Evolutionary conservation across 2,113 vertebrate species (phyloP).

Genomic region (Symphodus melops): DNA sequence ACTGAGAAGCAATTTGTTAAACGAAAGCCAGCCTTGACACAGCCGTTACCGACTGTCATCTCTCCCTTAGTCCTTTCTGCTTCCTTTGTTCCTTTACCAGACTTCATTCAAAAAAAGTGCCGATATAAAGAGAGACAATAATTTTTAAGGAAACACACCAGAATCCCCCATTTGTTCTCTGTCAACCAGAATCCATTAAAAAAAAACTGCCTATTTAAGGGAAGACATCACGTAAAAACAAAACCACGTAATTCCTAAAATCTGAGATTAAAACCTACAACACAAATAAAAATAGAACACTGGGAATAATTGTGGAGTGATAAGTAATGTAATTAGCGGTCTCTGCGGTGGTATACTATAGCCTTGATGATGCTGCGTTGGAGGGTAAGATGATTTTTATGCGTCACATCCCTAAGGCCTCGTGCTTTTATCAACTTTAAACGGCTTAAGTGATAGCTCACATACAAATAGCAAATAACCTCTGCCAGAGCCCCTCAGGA

Average conservation of each 20-base stretch:
- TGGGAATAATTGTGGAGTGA: constrained; percentile 29
- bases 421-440: constrained; percentile 62
- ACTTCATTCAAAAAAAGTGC: constrained; percentile 26
- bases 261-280: background rate
- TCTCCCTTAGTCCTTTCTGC: constrained; percentile 14
- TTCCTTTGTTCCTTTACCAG: constrained; percentile 27
- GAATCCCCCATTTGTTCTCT: constrained; percentile 11
- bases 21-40: constrained; percentile 48
- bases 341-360: constrained; percentile 29
- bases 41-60: constrained; percentile 27
- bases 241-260: background rate
- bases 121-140: background rate
- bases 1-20: constrained; percentile 48
- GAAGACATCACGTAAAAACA: background rate
- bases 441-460: constrained; percentile 61
- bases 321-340: constrained; percentile 42
- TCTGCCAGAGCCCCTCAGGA: constrained; percentile 38
- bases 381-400: constrained; percentile 52
- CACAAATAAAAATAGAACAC: constrained; percentile 8
- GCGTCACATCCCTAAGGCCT: constrained; percentile 33
- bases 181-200: constrained; percentile 19
- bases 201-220: constrained; percentile 27
- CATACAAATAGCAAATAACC: constrained; percentile 46
- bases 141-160: too few relatives aligned
- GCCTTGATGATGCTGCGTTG: constrained; percentile 29